Percentiles rank a stretch among this genome's conserved stretches.
These are phyloP conservation scores for Tupaia chinensis DNA, from an alignment of 2,113 vertebrate species.

Conservation along the genomic window DNA sequence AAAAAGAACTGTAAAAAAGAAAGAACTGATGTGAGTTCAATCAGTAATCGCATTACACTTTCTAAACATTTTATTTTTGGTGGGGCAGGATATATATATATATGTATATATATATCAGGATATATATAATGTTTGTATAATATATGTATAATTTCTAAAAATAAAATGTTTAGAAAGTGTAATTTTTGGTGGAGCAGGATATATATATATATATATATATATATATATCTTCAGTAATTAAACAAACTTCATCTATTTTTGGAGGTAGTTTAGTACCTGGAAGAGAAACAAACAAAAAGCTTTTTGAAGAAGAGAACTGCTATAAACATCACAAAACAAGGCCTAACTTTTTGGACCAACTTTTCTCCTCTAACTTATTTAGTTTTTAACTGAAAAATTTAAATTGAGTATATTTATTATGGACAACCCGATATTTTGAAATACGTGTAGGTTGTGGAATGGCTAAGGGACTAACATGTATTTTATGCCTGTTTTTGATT, in stretches of 20 bases:
- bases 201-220: too few relatives aligned
- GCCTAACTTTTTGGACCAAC: not conserved
- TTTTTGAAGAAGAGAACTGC: not conserved
- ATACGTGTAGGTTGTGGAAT: not conserved
- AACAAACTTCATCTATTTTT: not conserved
- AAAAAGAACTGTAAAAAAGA: conserved; percentile 28
- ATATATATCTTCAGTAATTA: not conserved
- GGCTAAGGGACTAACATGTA: too few relatives aligned
- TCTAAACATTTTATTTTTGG: conserved; percentile 8
- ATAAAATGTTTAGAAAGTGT: too few relatives aligned
- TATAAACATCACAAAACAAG: not conserved
- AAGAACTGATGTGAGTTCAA: not conserved
- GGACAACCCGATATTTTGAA: not conserved
- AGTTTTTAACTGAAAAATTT: not conserved
- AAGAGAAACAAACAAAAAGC: not conserved
- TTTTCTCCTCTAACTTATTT: not conserved
- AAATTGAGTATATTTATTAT: not conserved
- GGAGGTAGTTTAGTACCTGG: not conserved
- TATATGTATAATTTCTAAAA: too few relatives aligned
- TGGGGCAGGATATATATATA: not conserved
- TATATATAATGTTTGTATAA: too few relatives aligned
- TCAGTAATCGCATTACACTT: not conserved
- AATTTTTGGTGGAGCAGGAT: too few relatives aligned
- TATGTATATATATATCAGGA: too few relatives aligned
- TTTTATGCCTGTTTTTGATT: not conserved